These are phyloP conservation scores for Autographa gamma DNA, from an alignment of 2,888 invertebrate species.

Conservation along the genomic window DNA sequence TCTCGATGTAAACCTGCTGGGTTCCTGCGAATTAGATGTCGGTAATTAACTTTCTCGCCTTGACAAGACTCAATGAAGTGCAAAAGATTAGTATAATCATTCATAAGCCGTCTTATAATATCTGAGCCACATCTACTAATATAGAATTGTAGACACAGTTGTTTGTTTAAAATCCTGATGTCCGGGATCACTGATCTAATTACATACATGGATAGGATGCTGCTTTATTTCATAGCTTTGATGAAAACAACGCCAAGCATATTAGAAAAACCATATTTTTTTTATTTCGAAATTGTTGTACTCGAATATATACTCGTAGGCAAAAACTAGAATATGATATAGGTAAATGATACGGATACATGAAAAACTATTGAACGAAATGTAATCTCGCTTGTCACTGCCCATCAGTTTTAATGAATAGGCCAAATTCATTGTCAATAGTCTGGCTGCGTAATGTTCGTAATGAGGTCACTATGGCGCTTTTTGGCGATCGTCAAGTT, in stretches of 20 bases:
- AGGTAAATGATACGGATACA: too few species aligned
- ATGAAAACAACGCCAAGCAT: too few species aligned
- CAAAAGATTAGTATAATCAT: slow-evolving; percentile 37
- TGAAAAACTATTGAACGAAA: slow-evolving; percentile 20
- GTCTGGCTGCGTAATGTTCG: slow-evolving; percentile 44
- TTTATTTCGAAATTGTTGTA: too few species aligned
- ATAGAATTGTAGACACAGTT: too few species aligned
- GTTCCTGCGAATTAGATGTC: slow-evolving; percentile 59
- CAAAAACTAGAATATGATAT: neutral
- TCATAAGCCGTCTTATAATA: slow-evolving; percentile 13
- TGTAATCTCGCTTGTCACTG: slow-evolving; percentile 20
- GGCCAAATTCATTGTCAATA: slow-evolving; percentile 55
- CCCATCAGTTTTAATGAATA: slow-evolving; percentile 49
- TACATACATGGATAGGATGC: too few species aligned
- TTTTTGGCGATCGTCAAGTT: slow-evolving; percentile 42
- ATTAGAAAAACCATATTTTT: too few species aligned
- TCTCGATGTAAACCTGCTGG: slow-evolving; percentile 47
- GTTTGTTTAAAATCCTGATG: neutral
- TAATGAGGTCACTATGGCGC: slow-evolving; percentile 62
- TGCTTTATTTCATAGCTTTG: too few species aligned
- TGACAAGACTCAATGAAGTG: slow-evolving; percentile 59
- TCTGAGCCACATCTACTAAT: neutral
- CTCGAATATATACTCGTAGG: too few species aligned
- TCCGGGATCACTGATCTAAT: too few species aligned
- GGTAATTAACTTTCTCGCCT: slow-evolving; percentile 67